Evolutionary conservation across 2,888 invertebrate species (phyloP).

Genomic region (Dasypogon diadema): DNA sequence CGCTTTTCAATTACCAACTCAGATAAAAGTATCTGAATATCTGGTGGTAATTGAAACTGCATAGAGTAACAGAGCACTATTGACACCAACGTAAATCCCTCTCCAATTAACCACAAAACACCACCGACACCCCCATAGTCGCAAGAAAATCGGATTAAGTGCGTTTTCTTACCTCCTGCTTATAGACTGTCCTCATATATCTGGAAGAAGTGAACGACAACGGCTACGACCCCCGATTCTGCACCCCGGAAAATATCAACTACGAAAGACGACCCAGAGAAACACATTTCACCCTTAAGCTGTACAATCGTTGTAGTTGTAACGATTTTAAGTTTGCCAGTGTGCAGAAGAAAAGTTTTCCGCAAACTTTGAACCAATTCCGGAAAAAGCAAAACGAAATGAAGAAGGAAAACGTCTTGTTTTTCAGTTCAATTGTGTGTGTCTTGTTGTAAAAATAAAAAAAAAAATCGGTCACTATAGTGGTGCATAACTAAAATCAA

Average conservation of each 20-base stretch:
- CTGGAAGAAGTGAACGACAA: constrained; percentile 11
- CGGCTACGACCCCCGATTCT: background rate
- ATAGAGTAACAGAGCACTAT: constrained; percentile 23
- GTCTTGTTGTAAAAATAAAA: constrained; percentile 14
- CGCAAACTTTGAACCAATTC: constrained; percentile 18
- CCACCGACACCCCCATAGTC: constrained; percentile 41
- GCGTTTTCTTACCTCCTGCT: constrained; percentile 37
- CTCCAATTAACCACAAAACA: constrained; percentile 17
- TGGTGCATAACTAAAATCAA: background rate
- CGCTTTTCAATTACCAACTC: constrained; percentile 33
- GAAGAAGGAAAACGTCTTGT: constrained; percentile 1
- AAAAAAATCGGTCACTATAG: constrained; percentile 26
- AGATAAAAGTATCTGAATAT: constrained; percentile 1
- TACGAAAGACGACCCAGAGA: background rate
- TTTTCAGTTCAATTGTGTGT: constrained; percentile 25
- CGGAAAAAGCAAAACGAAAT: constrained; percentile 15
- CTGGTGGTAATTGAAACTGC: constrained; percentile 44
- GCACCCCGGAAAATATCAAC: background rate
- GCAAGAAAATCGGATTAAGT: constrained; percentile 47
- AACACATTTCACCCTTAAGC: background rate
- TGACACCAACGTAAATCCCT: background rate
- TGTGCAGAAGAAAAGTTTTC: constrained; percentile 25
- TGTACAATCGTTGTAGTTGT: constrained; percentile 12
- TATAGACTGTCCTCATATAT: constrained; percentile 28
- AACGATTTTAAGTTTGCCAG: constrained; percentile 12